Evolutionary conservation across 2,113 vertebrate species (phyloP), one percentile per base, ranked within the genome.

Genomic region (Aspiorhynchus laticeps): DNA sequence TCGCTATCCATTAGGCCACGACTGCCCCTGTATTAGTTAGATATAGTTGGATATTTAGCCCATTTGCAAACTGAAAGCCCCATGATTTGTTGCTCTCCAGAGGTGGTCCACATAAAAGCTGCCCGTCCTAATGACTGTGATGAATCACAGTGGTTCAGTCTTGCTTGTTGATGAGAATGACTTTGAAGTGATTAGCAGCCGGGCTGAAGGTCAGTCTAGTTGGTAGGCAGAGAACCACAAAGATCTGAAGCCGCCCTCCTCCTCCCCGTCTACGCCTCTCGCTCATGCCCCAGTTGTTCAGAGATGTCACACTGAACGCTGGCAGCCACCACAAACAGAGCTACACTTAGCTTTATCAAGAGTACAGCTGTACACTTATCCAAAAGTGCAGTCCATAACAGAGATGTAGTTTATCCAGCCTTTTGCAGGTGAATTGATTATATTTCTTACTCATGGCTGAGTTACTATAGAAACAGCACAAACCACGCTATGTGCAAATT

Each of bases 221-320:
- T 38, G 67, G 51, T 38, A 67, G 82, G 77, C 84, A 53, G 43
- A 82, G 67, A 33, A 77, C n/a, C 87, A 69, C 69, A 85, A 41
- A 74, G 33, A 80, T 46, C 51, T 80, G 61, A 61, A 63, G 78
- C 84, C 36, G 15, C 77, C 41, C 51, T 83, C 43, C 53, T 83
- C 43, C 73, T 33, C 75, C 33, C 56, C 53, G 33, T 85, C 9
- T 63, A 48, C 5, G 14, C 7, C 56, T 56, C 36, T 28, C 14
- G 3, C 36, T 19, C 63, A 76, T 67, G 69, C 31, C 41, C 77
- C 83, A 88, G 78, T 88, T 88, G 87, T 77, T 88, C 87, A 26
- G 31, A 83, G 71, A 80, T 75, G 53, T 88, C 87, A 85, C 41
- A 24, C 46, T 69, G 24, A n/a, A 61, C 7, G 24, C 78, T 74